Conservation (phyloP, 2,797 vertebrate genomes). For the Pelobates cultripes region DNA sequence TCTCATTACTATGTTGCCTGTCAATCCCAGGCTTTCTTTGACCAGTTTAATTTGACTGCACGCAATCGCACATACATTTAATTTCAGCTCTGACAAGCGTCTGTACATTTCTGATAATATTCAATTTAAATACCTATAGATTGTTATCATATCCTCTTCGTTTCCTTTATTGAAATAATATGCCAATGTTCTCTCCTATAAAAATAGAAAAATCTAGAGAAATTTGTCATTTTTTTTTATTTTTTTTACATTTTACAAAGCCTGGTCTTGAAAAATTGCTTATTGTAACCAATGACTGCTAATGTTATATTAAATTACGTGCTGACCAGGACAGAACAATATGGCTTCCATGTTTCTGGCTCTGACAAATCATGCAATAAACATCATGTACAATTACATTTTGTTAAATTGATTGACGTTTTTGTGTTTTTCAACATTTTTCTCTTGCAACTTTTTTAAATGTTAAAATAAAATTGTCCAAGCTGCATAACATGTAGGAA, state of each 20-base stretch:
- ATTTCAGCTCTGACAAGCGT: constrained; percentile 26
- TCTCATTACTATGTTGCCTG: constrained; percentile 29
- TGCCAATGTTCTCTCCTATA: background rate
- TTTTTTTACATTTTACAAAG: background rate
- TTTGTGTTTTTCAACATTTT: constrained; percentile 3
- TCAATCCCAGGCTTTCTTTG: constrained; percentile 38
- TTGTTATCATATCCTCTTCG: background rate
- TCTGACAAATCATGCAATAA: background rate
- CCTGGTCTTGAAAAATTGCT: background rate
- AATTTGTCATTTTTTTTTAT: background rate
- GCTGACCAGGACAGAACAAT: background rate
- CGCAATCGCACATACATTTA: background rate
- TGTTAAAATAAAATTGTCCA: constrained; percentile 28
- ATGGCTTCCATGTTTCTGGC: background rate
- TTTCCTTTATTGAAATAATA: constrained; percentile 8
- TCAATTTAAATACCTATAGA: constrained; percentile 25
- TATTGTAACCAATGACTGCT: background rate
- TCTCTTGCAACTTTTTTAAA: constrained; percentile 18
- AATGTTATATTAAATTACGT: background rate
- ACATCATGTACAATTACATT: background rate
- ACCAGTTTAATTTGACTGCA: constrained; percentile 19
- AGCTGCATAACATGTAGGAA: constrained; percentile 1
- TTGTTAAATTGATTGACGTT: background rate
- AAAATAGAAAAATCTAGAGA: constrained; percentile 1
- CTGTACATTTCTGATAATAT: constrained; percentile 39